These are phyloP conservation scores for Apamea monoglypha DNA, from an alignment of 2,888 invertebrate genomes.

Conservation along the genomic window DNA sequence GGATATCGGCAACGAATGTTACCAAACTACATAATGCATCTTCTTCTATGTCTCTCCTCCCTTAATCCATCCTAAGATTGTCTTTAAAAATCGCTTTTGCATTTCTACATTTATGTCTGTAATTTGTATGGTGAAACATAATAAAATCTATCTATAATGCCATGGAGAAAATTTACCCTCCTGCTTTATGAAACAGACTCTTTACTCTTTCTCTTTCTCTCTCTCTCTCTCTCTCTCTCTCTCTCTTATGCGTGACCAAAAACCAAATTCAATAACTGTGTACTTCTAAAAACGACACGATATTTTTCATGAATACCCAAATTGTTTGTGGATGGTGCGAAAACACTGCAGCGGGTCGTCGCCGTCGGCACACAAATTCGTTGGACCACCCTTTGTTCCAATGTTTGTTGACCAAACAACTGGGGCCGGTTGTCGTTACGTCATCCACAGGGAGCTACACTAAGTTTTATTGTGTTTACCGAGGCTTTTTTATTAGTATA, in stretches of 20 bases:
- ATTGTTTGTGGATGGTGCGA: conserved; percentile 65
- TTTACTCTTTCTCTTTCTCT: too few species aligned
- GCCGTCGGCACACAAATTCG: conserved; percentile 53
- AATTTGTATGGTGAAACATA: too few species aligned
- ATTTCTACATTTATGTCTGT: too few species aligned
- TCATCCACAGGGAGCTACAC: conserved; percentile 56
- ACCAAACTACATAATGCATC: neutral
- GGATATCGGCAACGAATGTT: neutral
- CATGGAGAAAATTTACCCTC: neutral
- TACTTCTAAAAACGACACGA: conserved; percentile 6
- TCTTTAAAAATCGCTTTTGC: too few species aligned
- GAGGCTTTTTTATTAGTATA: conserved; percentile 43
- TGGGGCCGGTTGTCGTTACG: conserved; percentile 64
- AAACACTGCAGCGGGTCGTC: conserved; percentile 58
- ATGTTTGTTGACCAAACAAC: conserved; percentile 71
- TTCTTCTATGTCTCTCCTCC: neutral
- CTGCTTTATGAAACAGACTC: neutral
- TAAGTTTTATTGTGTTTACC: conserved; percentile 61
- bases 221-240: too few species aligned
- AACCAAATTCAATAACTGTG: conserved; percentile 2
- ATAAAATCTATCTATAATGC: too few species aligned
- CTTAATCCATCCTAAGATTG: neutral
- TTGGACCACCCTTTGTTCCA: conserved; percentile 66
- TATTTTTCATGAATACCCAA: conserved; percentile 40
- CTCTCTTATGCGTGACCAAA: neutral